These are phyloP conservation scores for Eptatretus atami DNA, from an alignment of 2,797 vertebrate species.

Conservation along the genomic window DNA sequence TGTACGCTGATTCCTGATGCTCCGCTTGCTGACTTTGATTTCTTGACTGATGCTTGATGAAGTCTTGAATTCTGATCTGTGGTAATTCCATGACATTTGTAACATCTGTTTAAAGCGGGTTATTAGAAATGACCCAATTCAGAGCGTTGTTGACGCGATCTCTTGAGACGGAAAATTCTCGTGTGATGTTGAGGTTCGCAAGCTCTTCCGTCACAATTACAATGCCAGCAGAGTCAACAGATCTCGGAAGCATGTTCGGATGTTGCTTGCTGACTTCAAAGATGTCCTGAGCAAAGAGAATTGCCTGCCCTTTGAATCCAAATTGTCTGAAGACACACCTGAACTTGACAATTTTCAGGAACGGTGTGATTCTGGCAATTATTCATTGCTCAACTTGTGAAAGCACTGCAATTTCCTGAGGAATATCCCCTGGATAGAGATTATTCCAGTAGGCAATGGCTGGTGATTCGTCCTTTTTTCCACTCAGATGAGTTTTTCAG, in stretches of 20 bases:
- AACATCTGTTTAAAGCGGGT: too few relatives aligned
- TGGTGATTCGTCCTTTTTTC: too few relatives aligned
- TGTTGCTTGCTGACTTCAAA: not conserved
- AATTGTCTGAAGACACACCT: not conserved
- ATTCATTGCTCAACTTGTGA: not conserved
- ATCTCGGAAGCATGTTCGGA: not conserved
- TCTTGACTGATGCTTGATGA: too few relatives aligned
- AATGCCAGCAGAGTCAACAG: not conserved
- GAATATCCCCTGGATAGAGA: not conserved
- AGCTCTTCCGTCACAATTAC: not conserved
- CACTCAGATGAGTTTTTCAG: too few relatives aligned
- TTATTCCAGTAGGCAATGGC: not conserved
- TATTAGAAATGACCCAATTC: not conserved
- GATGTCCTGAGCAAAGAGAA: conserved; percentile 2
- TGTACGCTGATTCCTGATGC: too few relatives aligned
- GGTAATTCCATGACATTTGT: too few relatives aligned
- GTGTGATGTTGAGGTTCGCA: not conserved
- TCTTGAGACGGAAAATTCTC: not conserved
- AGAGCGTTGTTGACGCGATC: not conserved
- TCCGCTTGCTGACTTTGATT: too few relatives aligned
- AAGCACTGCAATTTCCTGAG: not conserved
- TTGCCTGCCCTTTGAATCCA: not conserved
- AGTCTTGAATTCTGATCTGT: too few relatives aligned
- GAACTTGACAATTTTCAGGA: not conserved
- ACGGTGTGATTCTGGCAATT: not conserved